These are phyloP conservation scores for Heterodera filipjevi DNA, from an alignment of 2,888 invertebrate genomes.

Conservation along the genomic window DNA sequence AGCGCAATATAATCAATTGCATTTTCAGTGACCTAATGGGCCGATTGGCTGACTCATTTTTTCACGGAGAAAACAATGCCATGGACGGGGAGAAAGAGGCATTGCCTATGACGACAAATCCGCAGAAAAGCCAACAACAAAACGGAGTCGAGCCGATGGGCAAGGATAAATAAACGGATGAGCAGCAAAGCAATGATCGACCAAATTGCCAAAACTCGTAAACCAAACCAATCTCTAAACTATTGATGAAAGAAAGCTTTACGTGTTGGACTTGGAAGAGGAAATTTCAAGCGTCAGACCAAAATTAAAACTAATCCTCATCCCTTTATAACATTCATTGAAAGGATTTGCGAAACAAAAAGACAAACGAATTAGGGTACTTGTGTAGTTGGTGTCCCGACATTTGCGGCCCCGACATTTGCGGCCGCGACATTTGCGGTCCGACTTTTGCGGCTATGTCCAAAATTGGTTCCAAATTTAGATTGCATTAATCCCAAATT, in stretches of 20 bases:
- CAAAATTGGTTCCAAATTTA: too few relatives aligned
- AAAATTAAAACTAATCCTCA: not conserved
- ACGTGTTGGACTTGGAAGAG: not conserved
- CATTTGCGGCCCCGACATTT: too few relatives aligned
- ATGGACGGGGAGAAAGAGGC: not conserved
- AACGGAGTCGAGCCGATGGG: not conserved
- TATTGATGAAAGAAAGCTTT: not conserved
- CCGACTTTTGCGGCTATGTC: too few relatives aligned
- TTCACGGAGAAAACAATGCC: constrained; percentile 2
- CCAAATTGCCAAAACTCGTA: not conserved
- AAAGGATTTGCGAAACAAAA: too few relatives aligned
- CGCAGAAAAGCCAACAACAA: not conserved
- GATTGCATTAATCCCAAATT: too few relatives aligned
- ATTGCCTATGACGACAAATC: not conserved
- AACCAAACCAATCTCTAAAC: not conserved
- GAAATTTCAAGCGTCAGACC: not conserved
- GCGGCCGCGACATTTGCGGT: too few relatives aligned
- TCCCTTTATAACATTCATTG: too few relatives aligned
- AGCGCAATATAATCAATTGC: not conserved
- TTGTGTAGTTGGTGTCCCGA: too few relatives aligned
- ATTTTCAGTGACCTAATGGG: constrained; percentile 22
- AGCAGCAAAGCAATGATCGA: not conserved
- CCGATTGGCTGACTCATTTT: constrained; percentile 9
- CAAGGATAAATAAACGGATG: not conserved
- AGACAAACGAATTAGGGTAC: too few relatives aligned